phyloP scores from a whole-genome alignment of 2,888 invertebrate genomes.

The Pandemis cinnamomeana region DNA sequence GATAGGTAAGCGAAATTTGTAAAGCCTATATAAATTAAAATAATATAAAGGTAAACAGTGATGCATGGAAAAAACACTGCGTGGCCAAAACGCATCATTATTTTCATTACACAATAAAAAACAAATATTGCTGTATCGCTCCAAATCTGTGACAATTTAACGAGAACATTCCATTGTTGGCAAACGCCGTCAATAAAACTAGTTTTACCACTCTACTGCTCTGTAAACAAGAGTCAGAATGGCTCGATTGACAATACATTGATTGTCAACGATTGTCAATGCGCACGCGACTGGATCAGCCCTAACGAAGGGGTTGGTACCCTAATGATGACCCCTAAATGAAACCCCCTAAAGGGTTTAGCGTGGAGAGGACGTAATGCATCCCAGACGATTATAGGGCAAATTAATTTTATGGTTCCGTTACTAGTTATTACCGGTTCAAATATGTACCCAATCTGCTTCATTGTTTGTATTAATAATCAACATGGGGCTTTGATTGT shows the following conservation, averaged over 20 bases:
- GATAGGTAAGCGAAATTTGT: no score
- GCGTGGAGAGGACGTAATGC: constrained; percentile 38
- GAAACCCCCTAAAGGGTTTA: constrained; percentile 52
- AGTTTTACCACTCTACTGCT: background rate
- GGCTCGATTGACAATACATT: background rate
- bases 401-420: constrained; percentile 45
- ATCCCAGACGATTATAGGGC: constrained; percentile 69
- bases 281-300: constrained; percentile 67
- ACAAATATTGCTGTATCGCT: constrained; percentile 31
- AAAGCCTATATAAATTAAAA: no score
- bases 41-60: no score
- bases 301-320: constrained; percentile 69
- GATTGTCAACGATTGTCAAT: constrained; percentile 54
- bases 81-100: constrained; percentile 9
- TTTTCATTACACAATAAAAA: constrained; percentile 23
- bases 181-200: background rate
- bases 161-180: constrained; percentile 13
- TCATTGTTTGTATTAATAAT: background rate
- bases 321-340: constrained; percentile 49
- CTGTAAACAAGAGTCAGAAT: background rate
- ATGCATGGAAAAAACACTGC: no score
- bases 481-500: background rate
- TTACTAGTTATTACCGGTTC: background rate
- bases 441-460: background rate
- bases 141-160: constrained; percentile 32